phyloP scores from a whole-genome alignment of 2,888 invertebrate genomes.

The Norana najaformis region DNA sequence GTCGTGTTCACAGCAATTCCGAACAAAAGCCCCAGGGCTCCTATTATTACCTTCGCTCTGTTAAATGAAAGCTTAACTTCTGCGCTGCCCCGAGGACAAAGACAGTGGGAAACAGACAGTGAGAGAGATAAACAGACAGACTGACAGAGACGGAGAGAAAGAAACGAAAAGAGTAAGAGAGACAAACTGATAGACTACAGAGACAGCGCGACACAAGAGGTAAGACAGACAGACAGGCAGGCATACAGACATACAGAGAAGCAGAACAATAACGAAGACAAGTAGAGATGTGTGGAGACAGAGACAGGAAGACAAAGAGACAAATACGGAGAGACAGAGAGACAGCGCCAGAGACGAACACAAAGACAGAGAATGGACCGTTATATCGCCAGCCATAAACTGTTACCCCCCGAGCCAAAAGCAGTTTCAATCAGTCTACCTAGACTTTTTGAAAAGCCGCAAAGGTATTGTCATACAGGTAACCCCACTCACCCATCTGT shows the following conservation, averaged over 20 bases:
- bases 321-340: background rate
- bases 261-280: background rate
- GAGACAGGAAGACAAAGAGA: slow-evolving; percentile 13
- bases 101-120: background rate
- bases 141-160: background rate
- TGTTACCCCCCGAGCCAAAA: background rate
- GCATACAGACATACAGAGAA: background rate
- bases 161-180: background rate
- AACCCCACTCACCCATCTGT: background rate
- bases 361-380: background rate
- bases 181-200: background rate
- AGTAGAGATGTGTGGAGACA: background rate
- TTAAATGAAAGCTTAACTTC: background rate
- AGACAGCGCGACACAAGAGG: background rate
- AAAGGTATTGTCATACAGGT: background rate
- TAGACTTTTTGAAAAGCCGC: background rate
- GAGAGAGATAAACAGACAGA: background rate
- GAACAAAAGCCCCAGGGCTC: background rate
- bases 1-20: background rate
- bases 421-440: background rate
- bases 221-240: background rate
- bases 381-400: background rate
- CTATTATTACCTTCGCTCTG: background rate
- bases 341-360: background rate
- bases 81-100: background rate